A percentile compares a stretch with the other conserved stretches of the same genome.
Conservation (phyloP, 2,888 invertebrate species). For the Pachycephus smyrnensis region DNA sequence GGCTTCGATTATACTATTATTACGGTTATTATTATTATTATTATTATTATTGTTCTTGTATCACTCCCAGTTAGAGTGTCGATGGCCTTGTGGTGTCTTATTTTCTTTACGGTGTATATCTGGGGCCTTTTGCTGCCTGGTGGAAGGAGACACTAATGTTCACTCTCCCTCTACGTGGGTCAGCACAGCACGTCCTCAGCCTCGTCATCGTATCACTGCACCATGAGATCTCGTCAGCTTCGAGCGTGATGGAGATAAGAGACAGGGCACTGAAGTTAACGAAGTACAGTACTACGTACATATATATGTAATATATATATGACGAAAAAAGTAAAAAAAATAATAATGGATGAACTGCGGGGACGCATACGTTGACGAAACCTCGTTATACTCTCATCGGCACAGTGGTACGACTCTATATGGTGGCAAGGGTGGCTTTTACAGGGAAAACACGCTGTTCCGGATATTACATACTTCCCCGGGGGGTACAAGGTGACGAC, state of each 20-base stretch:
- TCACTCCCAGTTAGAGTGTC: constrained; percentile 16
- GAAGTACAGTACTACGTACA: background rate
- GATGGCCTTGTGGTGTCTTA: constrained; percentile 30
- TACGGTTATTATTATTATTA: background rate
- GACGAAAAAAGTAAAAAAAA: too few species aligned
- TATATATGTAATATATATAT: background rate
- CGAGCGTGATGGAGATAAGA: background rate
- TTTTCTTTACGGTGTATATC: constrained; percentile 34
- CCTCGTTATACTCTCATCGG: too few species aligned
- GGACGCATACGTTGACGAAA: too few species aligned
- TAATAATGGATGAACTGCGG: too few species aligned
- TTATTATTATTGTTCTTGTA: background rate
- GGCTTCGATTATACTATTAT: too few species aligned
- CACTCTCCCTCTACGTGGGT: constrained; percentile 16
- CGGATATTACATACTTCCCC: too few species aligned
- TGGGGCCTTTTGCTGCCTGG: constrained; percentile 42
- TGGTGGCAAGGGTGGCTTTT: too few species aligned
- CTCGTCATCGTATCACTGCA: constrained; percentile 20
- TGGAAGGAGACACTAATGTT: constrained; percentile 41
- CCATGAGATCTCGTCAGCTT: background rate
- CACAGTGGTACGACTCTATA: too few species aligned
- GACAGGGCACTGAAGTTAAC: background rate
- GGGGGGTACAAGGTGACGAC: too few species aligned
- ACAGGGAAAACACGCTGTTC: too few species aligned
- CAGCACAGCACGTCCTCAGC: constrained; percentile 10